Conservation (phyloP, 2,797 vertebrate species). For the Zenarchopterus dispar region DNA sequence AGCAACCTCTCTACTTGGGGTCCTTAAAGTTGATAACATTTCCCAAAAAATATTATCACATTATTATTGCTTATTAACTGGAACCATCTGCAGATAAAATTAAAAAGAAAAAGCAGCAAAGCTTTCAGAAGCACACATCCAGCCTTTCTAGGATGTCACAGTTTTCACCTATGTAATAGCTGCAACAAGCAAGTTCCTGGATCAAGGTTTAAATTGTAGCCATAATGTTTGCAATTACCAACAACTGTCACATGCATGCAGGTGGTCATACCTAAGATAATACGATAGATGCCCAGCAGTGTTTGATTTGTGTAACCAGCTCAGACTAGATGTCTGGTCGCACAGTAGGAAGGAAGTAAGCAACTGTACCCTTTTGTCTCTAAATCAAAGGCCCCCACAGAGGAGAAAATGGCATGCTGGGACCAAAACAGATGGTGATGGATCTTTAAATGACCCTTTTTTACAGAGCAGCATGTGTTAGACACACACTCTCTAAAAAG, state of each 20-base stretch:
- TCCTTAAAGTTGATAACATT: too few relatives aligned
- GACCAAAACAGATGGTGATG: constrained; percentile 67
- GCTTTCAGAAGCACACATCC: neutral
- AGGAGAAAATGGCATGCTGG: constrained; percentile 63
- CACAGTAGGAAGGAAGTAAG: constrained; percentile 45
- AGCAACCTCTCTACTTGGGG: too few relatives aligned
- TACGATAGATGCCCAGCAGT: constrained; percentile 28
- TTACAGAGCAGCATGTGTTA: constrained; percentile 54
- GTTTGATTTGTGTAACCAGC: constrained; percentile 56
- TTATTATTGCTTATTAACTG: too few relatives aligned
- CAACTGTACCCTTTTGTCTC: constrained; percentile 47
- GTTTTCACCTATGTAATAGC: constrained; percentile 8
- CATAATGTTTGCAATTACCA: constrained; percentile 49
- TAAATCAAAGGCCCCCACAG: constrained; percentile 65
- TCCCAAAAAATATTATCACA: too few relatives aligned
- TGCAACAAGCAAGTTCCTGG: constrained; percentile 21
- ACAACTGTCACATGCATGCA: constrained; percentile 25
- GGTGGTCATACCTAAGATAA: constrained; percentile 47
- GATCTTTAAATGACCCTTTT: constrained; percentile 71
- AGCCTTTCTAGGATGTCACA: constrained; percentile 6
- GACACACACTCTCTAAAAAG: constrained; percentile 50
- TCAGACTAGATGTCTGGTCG: constrained; percentile 48
- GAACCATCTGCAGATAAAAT: neutral
- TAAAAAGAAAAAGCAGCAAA: neutral
- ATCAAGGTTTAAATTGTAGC: constrained; percentile 46